These are phyloP conservation scores for Glaucomys volans DNA, from an alignment of 2,113 vertebrate species.

Conservation along the genomic window DNA sequence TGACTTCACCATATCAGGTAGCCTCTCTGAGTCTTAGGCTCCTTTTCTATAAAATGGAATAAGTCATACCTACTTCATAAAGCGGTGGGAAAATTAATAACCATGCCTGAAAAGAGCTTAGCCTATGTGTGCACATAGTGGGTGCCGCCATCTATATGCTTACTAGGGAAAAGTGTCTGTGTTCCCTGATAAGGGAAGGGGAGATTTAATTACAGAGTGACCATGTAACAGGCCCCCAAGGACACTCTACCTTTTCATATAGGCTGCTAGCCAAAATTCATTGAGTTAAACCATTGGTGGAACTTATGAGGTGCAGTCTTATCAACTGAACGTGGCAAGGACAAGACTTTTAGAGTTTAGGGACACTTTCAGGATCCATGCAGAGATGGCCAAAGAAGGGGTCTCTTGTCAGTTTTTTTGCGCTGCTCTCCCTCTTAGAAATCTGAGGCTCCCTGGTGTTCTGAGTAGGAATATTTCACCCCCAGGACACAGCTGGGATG, in stretches of 20 bases:
- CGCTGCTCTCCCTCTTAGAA: not conserved
- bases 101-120: not conserved
- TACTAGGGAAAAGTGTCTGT: not conserved
- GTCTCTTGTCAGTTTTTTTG: not conserved
- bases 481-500: not conserved
- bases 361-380: not conserved
- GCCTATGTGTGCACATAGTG: too few species aligned
- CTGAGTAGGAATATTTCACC: not conserved
- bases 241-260: not conserved
- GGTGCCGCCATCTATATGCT: not conserved
- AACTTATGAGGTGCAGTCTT: not conserved
- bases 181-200: not conserved
- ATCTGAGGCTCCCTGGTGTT: not conserved
- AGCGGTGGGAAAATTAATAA: not conserved
- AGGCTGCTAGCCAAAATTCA: not conserved
- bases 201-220: not conserved
- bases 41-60: conserved; percentile 7
- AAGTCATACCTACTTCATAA: not conserved
- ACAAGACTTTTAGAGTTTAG: not conserved
- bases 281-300: not conserved
- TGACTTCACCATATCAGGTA: not conserved
- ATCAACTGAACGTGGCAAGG: conserved; percentile 10
- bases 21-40: not conserved
- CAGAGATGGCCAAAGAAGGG: not conserved
- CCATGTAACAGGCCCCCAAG: not conserved